These are phyloP conservation scores for Heliconius hermathena DNA, from an alignment of 1,140 invertebrate genomes.

Conservation along the genomic window DNA sequence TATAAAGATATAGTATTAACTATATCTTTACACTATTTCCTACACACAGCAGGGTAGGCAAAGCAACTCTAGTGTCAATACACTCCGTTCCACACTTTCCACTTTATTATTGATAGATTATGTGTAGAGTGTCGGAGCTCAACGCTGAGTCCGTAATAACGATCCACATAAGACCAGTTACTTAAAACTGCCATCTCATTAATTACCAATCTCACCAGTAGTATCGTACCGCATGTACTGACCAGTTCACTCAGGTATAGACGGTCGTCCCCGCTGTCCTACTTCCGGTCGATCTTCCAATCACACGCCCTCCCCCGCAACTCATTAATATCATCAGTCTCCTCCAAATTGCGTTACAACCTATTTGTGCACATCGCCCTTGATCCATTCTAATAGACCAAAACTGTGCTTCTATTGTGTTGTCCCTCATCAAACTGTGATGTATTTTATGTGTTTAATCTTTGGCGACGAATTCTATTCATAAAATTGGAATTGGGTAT, in stretches of 20 bases:
- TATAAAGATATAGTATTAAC: no score
- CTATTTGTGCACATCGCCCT: slow-evolving; percentile 18
- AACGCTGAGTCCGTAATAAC: no score
- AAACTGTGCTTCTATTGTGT: background rate
- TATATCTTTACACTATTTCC: no score
- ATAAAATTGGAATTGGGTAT: background rate
- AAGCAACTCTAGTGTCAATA: no score
- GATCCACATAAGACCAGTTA: background rate
- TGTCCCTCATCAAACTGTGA: background rate
- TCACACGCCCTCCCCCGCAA: slow-evolving; percentile 1
- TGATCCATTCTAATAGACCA: slow-evolving; percentile 19
- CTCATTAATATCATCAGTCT: slow-evolving; percentile 23
- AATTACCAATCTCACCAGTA: background rate
- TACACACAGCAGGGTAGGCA: no score
- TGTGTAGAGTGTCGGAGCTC: no score
- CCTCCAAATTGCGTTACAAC: slow-evolving; percentile 15
- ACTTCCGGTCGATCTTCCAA: slow-evolving; percentile 10
- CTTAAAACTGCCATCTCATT: background rate
- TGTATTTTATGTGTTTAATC: background rate
- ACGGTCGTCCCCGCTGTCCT: background rate
- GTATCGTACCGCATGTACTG: background rate
- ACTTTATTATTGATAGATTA: no score
- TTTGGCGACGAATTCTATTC: background rate
- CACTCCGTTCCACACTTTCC: no score
- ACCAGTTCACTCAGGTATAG: background rate